A percentile compares a stretch with the other conserved stretches of the same genome.
These are phyloP conservation scores for Struthio camelus DNA, from an alignment of 2,113 vertebrate species.

Conservation along the genomic window DNA sequence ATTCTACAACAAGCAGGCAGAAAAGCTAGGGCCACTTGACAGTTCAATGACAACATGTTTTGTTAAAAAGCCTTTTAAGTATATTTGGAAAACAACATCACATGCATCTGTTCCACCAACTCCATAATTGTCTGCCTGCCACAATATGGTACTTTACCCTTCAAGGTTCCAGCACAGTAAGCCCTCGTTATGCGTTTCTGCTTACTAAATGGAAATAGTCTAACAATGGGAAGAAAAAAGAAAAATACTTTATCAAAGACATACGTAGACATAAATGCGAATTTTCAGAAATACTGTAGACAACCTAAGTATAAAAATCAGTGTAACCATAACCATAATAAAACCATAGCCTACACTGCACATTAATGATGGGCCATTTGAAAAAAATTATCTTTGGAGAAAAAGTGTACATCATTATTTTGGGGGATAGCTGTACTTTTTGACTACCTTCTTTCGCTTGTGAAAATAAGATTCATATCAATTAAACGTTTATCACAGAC, in stretches of 20 bases:
- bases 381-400: background rate
- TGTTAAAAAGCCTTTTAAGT: background rate
- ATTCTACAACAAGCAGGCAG: background rate
- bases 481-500: background rate
- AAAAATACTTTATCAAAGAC: accelerated
- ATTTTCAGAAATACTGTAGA: background rate
- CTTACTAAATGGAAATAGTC: background rate
- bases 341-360: accelerated
- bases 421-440: background rate
- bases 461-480: background rate
- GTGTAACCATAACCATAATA: background rate
- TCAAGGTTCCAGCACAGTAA: background rate
- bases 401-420: background rate
- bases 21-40: background rate
- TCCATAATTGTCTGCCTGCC: background rate
- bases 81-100: background rate
- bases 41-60: background rate
- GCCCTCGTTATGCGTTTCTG: background rate
- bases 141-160: background rate
- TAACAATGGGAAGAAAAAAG: background rate
- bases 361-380: background rate
- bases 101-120: background rate
- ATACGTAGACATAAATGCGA: background rate
- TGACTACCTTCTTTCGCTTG: background rate
- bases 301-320: background rate